Base-by-base conservation (phyloP, 2,797 vertebrate species). In the Chlorospingus flavigularis region DNA sequence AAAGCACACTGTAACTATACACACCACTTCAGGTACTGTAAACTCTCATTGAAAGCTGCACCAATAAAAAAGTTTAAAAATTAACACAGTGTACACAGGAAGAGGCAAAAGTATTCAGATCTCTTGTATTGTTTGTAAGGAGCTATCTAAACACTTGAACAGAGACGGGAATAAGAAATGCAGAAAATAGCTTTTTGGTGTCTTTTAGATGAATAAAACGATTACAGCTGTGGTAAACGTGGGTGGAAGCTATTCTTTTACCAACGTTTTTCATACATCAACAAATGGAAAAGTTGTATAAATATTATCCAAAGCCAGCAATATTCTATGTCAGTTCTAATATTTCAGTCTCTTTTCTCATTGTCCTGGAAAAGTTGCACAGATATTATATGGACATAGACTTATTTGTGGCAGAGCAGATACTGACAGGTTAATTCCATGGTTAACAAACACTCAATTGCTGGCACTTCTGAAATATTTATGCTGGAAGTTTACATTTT, bases 211-310 rank as follows among this genome's bases (percentile, higher is more conserved):
- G 95, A 97, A 97, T 97, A 97, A 97, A 98, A 97, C 1, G 0
- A 97, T 97, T 96, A 97, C 96, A 98, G 97, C 97, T 98, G 96
- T 72, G 96, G 96, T 96, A 96, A 96, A 96, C 47, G 80, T 95
- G 93, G 97, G 96, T 96, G 96, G 91, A 97, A 96, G 96, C 97
- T 97, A 97, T 97, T 97, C 96, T 97, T 97, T 96, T 84, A 97
- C 86, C 92, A 96, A 89, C 91, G 95, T 94, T 97, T 97, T 97
- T 98, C 95, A 96, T 97, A 97, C 86, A 91, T 97, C 97, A 97
- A 98, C 97, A 98, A 98, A 97, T 97, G 96, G 95, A 96, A 97
- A 98, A 97, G 94, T 96, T 96, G 75, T 97, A 94, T 97, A 98
- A 97, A 98, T 97, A 97, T 94, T 97, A 97, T 96, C 94, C 40